Base-by-base conservation (phyloP, 2,797 vertebrate genomes). In the Eulemur rubriventer region DNA sequence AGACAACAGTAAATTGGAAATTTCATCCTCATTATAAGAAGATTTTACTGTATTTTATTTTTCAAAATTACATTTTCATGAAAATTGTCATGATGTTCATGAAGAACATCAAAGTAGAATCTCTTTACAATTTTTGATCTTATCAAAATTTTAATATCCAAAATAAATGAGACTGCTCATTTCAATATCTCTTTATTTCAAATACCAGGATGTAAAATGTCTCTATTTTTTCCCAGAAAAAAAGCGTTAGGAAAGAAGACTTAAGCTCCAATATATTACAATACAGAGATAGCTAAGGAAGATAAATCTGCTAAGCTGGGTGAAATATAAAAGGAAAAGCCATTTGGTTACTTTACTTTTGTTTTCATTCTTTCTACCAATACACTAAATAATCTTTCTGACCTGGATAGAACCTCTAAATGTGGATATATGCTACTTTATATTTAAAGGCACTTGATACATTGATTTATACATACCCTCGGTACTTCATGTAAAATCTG, bases 251-350 rank as follows among this genome's bases (percentile, higher is more conserved):
- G 20, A 96, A 96, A 96, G 82, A 91, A 93, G 63, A 87, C 75
- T 92, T 96, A 95, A 94, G 80, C 87, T 84, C 38, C 70, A 95
- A 91, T 94, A 96, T 97, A 96, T 96, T 97, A 94, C 43, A 96
- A 96, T 50, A 92, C 72, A 93, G 70, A 70, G 57, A 78, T 59
- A 89, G 79, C 52, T 65, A 87, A 96, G 55, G 33, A 94, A 95
- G 86, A 94, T 81, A 96, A 97, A 87, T 91, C 91, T 87, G 82
- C 55, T 89, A 83, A 92, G 89, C 89, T 87, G 41, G 76, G 61
- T 87, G 70, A 95, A 94, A 94, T 95, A 94, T 20, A 87, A 96
- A 93, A 95, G 80, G n/a, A 33, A 97, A 97, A 95, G 65, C n/a
- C 59, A 89, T 43, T 88, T 75, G 18, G 41, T 75, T 69, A 82